A percentile compares a stretch with the other conserved stretches of the same genome.
phyloP scores from a whole-genome alignment of 92 coral and sea anemone genomes.

The Palythoa grandiflora region DNA sequence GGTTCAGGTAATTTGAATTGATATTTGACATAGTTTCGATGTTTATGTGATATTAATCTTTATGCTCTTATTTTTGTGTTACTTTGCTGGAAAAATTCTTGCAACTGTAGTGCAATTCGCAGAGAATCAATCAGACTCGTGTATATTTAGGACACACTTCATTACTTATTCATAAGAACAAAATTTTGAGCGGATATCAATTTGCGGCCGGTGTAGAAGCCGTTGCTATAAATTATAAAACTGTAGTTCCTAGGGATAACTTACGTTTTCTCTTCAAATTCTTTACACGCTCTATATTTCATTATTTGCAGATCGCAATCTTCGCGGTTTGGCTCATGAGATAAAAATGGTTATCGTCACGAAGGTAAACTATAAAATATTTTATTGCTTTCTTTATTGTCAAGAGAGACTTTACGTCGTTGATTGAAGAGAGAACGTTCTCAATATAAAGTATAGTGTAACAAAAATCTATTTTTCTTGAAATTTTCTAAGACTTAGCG shows the following conservation, averaged over 20 bases:
- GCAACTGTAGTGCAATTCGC: not conserved
- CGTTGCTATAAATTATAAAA: conserved; percentile 15
- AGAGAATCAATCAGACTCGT: conserved; percentile 8
- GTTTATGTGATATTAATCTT: conserved; percentile 13
- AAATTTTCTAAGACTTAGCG: not conserved
- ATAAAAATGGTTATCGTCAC: conserved; percentile 45
- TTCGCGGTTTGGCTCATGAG: conserved; percentile 2
- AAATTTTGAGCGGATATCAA: not conserved
- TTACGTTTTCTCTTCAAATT: not conserved
- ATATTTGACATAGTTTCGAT: not conserved
- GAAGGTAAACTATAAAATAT: conserved; percentile 19
- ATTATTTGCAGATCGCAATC: conserved; percentile 16
- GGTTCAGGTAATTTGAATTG: not conserved
- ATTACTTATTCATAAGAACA: conserved; percentile 28
- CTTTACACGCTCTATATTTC: not conserved
- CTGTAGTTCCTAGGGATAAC: conserved; percentile 8
- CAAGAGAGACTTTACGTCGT: conserved; percentile 13
- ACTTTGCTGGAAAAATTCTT: not conserved
- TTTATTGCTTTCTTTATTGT: not conserved
- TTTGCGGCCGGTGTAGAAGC: conserved; percentile 30
- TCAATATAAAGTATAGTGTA: not conserved
- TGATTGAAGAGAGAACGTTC: no score
- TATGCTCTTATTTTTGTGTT: not conserved
- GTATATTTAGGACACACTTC: conserved; percentile 26
- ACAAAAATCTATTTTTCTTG: not conserved